Conservation (phyloP, 2,797 vertebrate genomes). For the Lacerta agilis region DNA sequence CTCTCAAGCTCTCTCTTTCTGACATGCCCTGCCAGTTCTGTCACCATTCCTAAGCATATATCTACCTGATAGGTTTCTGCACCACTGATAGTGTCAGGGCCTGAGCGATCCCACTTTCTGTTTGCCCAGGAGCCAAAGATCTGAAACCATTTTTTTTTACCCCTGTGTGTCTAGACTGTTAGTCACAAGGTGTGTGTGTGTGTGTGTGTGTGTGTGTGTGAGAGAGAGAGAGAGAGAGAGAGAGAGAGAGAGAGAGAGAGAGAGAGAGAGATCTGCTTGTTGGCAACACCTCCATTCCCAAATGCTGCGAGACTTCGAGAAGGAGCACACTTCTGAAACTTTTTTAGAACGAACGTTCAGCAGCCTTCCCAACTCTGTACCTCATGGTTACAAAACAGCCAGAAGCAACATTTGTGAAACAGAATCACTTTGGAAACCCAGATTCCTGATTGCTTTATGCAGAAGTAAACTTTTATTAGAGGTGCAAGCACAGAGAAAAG, state of each 20-base stretch:
- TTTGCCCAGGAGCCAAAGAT: neutral
- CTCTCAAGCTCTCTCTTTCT: no score
- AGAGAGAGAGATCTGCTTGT: no score
- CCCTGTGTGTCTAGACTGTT: no score
- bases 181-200: no score
- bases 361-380: neutral
- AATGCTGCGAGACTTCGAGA: no score
- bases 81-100: neutral
- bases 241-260: no score
- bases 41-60: neutral
- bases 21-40: neutral
- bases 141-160: neutral
- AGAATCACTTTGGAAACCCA: neutral
- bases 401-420: neutral
- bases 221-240: no score
- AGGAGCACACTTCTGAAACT: neutral
- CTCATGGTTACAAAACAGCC: neutral
- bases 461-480: constrained; percentile 69
- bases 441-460: constrained; percentile 49
- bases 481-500: constrained; percentile 27
- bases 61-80: neutral
- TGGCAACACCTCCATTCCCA: no score
- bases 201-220: no score
- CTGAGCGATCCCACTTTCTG: neutral
- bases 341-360: neutral